Evolutionary conservation across 2,888 invertebrate genomes (phyloP).

Genomic region (Zygogramma bicolorata): DNA sequence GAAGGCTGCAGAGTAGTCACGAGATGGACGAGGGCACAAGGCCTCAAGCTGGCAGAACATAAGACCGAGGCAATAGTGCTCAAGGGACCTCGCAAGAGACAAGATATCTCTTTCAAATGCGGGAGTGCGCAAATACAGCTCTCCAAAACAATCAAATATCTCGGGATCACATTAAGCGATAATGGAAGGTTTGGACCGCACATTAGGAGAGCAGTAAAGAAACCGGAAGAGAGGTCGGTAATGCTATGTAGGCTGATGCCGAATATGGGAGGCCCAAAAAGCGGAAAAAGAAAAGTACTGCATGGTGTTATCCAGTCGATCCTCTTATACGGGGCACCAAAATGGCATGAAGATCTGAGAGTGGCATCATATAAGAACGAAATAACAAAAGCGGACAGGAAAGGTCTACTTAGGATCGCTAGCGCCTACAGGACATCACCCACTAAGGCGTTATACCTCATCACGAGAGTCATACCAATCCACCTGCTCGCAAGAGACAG

Average conservation of each 20-base stretch:
- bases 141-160: background rate
- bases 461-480: slow-evolving; percentile 17
- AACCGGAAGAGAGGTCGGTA: slow-evolving; percentile 28
- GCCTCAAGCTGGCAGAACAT: slow-evolving; percentile 4
- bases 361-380: background rate
- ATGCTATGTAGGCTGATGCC: slow-evolving; percentile 47
- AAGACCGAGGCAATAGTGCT: slow-evolving; percentile 14
- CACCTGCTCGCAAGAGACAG: background rate
- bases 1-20: background rate
- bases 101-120: background rate
- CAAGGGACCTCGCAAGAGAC: background rate
- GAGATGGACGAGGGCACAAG: background rate
- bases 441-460: slow-evolving; percentile 7
- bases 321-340: slow-evolving; percentile 37
- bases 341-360: slow-evolving; percentile 21
- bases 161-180: background rate
- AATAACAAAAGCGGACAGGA: background rate
- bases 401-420: slow-evolving; percentile 2
- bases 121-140: background rate
- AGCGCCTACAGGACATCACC: slow-evolving; percentile 20
- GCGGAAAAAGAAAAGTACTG: slow-evolving; percentile 20
- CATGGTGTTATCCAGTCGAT: slow-evolving; percentile 27
- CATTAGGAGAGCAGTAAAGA: background rate
- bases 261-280: slow-evolving; percentile 30
- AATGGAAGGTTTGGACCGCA: slow-evolving; percentile 10